Percentiles rank a stretch among this genome's conserved stretches.
Conservation (phyloP, 1,140 invertebrate genomes). For the Leptinotarsa texana region DNA sequence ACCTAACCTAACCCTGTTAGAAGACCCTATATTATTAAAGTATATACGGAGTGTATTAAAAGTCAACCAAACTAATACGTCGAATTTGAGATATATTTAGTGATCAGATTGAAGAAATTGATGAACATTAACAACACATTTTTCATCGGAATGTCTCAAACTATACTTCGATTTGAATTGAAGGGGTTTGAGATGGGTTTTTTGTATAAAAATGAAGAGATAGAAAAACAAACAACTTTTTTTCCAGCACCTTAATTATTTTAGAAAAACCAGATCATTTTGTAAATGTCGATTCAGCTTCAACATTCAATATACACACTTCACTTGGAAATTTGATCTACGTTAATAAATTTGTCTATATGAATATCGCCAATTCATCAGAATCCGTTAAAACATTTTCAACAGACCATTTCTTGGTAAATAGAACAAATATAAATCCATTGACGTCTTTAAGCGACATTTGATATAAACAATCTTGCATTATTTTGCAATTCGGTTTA, state of each 20-base stretch:
- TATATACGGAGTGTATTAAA: no score
- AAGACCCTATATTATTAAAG: no score
- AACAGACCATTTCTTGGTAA: neutral
- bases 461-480: conserved; percentile 6
- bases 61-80: no score
- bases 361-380: neutral
- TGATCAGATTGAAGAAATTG: no score
- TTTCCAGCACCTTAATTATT: neutral
- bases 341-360: neutral
- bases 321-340: neutral
- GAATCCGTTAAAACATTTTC: neutral
- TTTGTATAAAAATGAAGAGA: neutral
- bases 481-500: neutral
- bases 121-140: no score
- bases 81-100: no score
- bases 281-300: neutral
- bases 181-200: neutral
- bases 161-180: no score
- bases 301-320: neutral
- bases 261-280: neutral
- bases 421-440: neutral
- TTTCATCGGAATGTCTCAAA: no score
- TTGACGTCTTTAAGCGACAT: neutral
- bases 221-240: neutral
- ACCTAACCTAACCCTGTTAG: no score